phyloP scores from a whole-genome alignment of 1,140 invertebrate genomes.

The Phthorimaea operculella region DNA sequence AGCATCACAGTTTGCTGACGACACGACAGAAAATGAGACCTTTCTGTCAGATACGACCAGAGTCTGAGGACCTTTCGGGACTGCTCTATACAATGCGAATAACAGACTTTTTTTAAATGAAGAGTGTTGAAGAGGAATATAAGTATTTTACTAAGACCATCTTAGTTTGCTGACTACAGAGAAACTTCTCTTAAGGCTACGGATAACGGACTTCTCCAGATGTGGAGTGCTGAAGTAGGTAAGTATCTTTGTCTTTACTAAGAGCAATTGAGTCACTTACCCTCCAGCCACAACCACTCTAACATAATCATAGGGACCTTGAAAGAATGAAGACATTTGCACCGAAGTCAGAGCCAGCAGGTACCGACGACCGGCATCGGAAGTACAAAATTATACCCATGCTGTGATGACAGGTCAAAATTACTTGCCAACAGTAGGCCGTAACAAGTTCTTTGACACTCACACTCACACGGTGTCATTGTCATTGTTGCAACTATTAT shows the following conservation, averaged over 20 bases:
- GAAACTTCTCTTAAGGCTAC: too few species aligned
- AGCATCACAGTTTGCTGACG: constrained; percentile 84
- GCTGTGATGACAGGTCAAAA: neutral
- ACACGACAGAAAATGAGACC: constrained; percentile 78
- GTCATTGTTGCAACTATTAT: neutral
- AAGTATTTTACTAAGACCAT: constrained; percentile 62
- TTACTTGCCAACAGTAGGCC: neutral
- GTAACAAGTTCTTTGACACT: neutral
- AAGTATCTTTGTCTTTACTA: too few species aligned
- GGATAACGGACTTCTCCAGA: constrained; percentile 81
- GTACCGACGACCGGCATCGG: too few species aligned
- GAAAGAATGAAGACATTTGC: too few species aligned
- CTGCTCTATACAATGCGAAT: constrained; percentile 80
- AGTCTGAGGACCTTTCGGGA: constrained; percentile 75
- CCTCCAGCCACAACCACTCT: too few species aligned
- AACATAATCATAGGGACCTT: too few species aligned
- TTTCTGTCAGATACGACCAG: constrained; percentile 80
- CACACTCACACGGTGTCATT: neutral
- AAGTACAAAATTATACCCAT: too few species aligned
- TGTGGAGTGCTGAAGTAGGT: constrained; percentile 86
- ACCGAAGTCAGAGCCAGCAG: too few species aligned
- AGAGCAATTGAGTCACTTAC: too few species aligned
- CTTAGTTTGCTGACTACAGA: constrained; percentile 78
- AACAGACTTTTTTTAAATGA: constrained; percentile 82
- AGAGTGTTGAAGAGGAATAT: constrained; percentile 75